phyloP scores from a whole-genome alignment of 1,140 invertebrate genomes.

The Dufourea novaeangliae region DNA sequence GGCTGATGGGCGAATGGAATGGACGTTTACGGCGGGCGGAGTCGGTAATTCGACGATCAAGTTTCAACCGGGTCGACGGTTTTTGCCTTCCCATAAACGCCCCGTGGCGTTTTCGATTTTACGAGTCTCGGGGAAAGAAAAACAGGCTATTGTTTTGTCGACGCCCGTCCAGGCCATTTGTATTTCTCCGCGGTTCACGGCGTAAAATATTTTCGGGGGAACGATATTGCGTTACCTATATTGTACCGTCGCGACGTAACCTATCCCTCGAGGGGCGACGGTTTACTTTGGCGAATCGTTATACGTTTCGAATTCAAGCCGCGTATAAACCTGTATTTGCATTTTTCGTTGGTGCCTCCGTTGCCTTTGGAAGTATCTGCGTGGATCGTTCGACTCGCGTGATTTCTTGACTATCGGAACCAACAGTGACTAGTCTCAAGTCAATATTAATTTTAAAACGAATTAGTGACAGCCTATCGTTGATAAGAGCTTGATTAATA shows the following conservation, averaged over 20 bases:
- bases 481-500: no score
- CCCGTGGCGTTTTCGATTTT: constrained; percentile 1
- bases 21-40: not conserved
- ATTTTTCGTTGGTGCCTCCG: not conserved
- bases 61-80: no score
- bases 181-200: not conserved
- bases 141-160: not conserved
- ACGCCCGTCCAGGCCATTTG: no score
- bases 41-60: constrained; percentile 1
- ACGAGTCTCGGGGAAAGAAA: not conserved
- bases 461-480: no score
- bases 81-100: constrained; percentile 7
- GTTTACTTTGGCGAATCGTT: constrained; percentile 12
- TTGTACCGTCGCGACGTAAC: not conserved
- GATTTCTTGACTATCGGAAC: constrained; percentile 9
- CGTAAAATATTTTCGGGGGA: not conserved
- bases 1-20: no score
- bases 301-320: constrained; percentile 15
- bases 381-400: not conserved
- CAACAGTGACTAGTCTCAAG: no score
- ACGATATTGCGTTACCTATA: constrained; percentile 14
- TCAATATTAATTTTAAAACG: no score
- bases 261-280: not conserved
- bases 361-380: not conserved
- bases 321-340: constrained; percentile 17